Evolutionary conservation across 30 jellyfish, hydroid and myxozoan species (phyloP), one percentile per base, ranked within the genome.

Genomic region (Hydra vulgaris): DNA sequence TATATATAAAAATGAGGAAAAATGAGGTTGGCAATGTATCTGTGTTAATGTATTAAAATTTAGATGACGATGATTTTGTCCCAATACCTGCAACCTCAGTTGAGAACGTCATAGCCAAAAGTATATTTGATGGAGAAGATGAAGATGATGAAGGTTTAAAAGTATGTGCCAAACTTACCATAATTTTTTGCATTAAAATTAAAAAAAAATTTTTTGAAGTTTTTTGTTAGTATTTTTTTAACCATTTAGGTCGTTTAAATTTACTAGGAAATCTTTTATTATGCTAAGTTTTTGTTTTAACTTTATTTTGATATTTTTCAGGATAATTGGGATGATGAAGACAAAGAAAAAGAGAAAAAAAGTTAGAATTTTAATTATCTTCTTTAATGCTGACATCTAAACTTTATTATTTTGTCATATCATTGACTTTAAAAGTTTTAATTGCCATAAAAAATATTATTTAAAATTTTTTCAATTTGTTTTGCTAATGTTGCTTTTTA

Each of bases 111-210:
- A 70, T 73, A 8, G 53, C 22, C 18, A 52, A 87, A 23, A 95
- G 86, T 66, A 85, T 81, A 66, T 89, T 95, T 95, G 97, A 89
- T 23, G 97, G 97, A 7, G 97, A 89, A 78, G 97, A 89, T 85
- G 97, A 82, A 74, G 97, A 89, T 70, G 88, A 88, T 79, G 89
- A 89, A 19, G 92, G 96, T 89, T 7, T 26, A 25, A 77, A 20
- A 75, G 61, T 40, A 40, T n/a, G n/a, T 18, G 20, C 18, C 18
- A 61, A 61, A 71, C 18, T 73, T 73, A 0, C 15, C 24, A 73
- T 73, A 15, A 40, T 40, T 40, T 40, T 3, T 40, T 40, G 5
- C 12, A 12, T 3, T 40, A 40, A 40, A 12, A 40, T n/a, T n/a
- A n/a, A n/a, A n/a, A n/a, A n/a, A n/a, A n/a, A n/a, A n/a, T n/a